phyloP scores from a whole-genome alignment of 2,797 vertebrate species.

The Hafferia zeledoni region DNA sequence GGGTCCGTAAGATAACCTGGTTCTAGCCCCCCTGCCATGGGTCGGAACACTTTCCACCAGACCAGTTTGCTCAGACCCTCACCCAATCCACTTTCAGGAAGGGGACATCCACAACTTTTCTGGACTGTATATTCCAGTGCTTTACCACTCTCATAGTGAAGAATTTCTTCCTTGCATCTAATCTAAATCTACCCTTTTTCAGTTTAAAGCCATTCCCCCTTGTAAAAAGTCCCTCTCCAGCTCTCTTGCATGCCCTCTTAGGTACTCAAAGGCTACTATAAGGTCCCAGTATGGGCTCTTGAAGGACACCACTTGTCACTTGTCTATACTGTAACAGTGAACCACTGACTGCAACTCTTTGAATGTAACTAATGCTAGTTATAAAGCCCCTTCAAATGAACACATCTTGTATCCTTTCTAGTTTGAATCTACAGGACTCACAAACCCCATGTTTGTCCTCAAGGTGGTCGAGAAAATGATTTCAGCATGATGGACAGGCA shows the following conservation, averaged over 20 bases:
- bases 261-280: not conserved
- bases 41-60: not conserved
- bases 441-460: not conserved
- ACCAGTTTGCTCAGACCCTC: not conserved
- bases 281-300: rapidly evolving
- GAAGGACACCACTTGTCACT: not conserved
- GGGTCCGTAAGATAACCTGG: not conserved
- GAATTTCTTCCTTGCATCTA: not conserved
- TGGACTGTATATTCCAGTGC: not conserved
- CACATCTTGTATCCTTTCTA: not conserved
- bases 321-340: rapidly evolving
- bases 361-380: not conserved
- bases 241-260: not conserved
- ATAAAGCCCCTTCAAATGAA: not conserved
- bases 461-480: not conserved
- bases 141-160: not conserved
- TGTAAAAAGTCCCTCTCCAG: not conserved
- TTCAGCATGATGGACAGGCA: not conserved
- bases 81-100: too few species aligned
- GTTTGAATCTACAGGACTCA: not conserved
- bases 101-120: not conserved
- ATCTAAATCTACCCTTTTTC: not conserved
- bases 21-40: rapidly evolving
- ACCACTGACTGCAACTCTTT: not conserved
- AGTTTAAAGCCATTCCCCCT: not conserved